These are phyloP conservation scores for Halisarca cf. caerulea DNA, from an alignment of 37 sponge, comb jelly and placozoan species.

Conservation along the genomic window DNA sequence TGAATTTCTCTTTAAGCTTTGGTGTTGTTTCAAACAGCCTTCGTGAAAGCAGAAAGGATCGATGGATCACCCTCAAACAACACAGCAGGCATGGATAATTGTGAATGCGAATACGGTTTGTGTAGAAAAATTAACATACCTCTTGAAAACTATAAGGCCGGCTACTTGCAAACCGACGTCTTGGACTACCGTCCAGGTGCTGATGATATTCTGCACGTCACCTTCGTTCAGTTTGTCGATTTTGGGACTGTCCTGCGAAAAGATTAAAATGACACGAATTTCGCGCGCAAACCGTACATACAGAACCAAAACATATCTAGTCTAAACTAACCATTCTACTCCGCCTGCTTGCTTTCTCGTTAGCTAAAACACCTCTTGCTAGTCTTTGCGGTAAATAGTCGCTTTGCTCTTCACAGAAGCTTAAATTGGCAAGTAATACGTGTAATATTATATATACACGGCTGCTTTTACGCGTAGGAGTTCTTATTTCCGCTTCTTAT, in stretches of 20 bases:
- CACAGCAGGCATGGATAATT: neutral
- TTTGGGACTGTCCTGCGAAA: neutral
- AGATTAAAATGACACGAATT: too few species aligned
- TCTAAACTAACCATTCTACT: too few species aligned
- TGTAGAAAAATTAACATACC: slow-evolving; percentile 4
- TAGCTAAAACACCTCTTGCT: too few species aligned
- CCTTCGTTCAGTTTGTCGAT: neutral
- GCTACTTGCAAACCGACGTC: slow-evolving; percentile 30
- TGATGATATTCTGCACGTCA: slow-evolving; percentile 29
- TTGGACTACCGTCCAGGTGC: slow-evolving; percentile 43
- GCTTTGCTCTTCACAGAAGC: too few species aligned
- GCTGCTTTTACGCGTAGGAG: too few species aligned
- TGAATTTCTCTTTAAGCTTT: slow-evolving; percentile 42
- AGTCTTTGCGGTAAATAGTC: too few species aligned
- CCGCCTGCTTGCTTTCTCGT: too few species aligned
- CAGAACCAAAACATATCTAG: too few species aligned
- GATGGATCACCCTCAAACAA: neutral
- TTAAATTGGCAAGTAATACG: too few species aligned
- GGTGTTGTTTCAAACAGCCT: slow-evolving; percentile 67
- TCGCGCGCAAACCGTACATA: too few species aligned
- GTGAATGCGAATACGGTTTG: neutral
- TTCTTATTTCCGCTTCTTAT: too few species aligned
- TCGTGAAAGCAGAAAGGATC: neutral
- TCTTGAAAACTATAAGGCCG: slow-evolving; percentile 48
- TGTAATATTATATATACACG: too few species aligned